phyloP scores from a whole-genome alignment of 2,113 vertebrate genomes.

The Ranitomeya variabilis region DNA sequence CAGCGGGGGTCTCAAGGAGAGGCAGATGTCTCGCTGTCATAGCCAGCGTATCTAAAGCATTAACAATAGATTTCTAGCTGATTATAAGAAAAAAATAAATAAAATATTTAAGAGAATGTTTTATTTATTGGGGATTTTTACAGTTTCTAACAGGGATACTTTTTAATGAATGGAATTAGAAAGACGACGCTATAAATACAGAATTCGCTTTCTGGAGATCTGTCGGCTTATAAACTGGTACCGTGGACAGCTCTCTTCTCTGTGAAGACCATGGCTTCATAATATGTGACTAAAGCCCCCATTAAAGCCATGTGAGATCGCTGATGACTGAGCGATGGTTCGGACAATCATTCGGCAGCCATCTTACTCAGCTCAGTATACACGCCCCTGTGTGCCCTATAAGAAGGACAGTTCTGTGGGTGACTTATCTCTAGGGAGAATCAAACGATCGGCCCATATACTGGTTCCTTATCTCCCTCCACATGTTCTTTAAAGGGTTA shows the following conservation, averaged over 20 bases:
- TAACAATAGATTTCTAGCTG: not conserved
- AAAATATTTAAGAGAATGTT: not conserved
- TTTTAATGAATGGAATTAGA: not conserved
- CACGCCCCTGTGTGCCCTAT: no score
- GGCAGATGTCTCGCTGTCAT: not conserved
- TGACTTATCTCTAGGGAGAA: no score
- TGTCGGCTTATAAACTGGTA: not conserved
- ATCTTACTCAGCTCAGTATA: no score
- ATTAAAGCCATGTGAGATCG: no score
- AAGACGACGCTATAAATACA: not conserved
- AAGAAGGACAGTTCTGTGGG: no score
- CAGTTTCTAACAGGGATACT: not conserved
- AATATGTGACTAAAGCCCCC: not conserved
- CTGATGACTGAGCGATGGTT: no score
- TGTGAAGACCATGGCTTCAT: not conserved
- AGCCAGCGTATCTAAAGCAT: not conserved
- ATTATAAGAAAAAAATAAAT: not conserved
- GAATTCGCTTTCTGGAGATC: not conserved
- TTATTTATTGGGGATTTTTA: constrained; percentile 13
- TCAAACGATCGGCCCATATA: no score
- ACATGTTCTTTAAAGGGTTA: no score
- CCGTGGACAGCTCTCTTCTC: not conserved
- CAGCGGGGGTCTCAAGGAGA: not conserved
- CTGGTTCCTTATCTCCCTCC: no score
- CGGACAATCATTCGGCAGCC: no score